Base-by-base conservation (phyloP, 2,113 vertebrate genomes). In the Saccopteryx leptura region DNA sequence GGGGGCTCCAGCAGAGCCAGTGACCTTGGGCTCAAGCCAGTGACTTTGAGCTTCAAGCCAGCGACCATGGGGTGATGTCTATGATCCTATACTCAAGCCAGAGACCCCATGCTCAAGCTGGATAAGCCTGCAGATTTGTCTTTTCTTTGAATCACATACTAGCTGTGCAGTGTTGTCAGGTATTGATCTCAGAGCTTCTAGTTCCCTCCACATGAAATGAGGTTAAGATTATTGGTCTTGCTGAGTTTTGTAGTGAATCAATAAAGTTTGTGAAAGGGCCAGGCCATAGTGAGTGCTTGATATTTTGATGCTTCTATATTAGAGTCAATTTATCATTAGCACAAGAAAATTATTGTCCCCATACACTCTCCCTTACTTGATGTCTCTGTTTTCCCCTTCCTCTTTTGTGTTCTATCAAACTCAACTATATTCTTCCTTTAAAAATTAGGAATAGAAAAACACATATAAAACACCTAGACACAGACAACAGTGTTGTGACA, bases 361-460 rank as follows among this genome's bases (percentile, higher is more conserved):
- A 4, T 31, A 84, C 17, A 83, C 6, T 17, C 39, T 90, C 52
- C 33, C 23, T 76, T 48, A 15, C 63, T 9, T 87, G 74, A 87
- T 93, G 65, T 11, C 63, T 69, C 39, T 71, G 69, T 87, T 79
- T 78, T 4, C 31, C 23, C 28, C 31, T 76, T 9, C 5, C 23
- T 88, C 5, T 58, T 92, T 69, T 80, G 63, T 80, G n/a, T 88
- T 82, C 60, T 82, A 61, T 92, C 5, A 88, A 76, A 88, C 18
- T 95, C 61, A 95, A 82, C 39, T 68, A 15, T 65, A 24, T 65
- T 33, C 33, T 89, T 82, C 58, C 66, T 81, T 93, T 54, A 86
- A 80, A 60, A 72, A 39, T 65, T 65, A 80, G 18, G 50, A 90
- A 10, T 79, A 46, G 39, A 39, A 39, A 39, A 39, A 39, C 39